These are phyloP conservation scores for Conopomorpha cramerella DNA, from an alignment of 1,140 invertebrate species.

Conservation along the genomic window DNA sequence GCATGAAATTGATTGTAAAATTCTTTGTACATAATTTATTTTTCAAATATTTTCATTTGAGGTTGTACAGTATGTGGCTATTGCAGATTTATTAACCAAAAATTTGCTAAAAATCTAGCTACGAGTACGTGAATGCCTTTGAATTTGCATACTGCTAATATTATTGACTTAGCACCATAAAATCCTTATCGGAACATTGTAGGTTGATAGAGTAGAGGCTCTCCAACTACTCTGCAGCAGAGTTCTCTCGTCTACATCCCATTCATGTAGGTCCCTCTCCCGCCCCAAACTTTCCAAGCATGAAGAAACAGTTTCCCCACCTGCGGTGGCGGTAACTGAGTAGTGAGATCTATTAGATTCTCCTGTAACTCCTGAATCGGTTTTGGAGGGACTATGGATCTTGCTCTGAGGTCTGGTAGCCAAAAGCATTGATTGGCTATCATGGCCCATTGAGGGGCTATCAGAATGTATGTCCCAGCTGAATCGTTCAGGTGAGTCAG, in stretches of 20 bases:
- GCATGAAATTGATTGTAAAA: slow-evolving; percentile 4
- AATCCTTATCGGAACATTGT: slow-evolving; percentile 1
- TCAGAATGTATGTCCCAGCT: slow-evolving; percentile 9
- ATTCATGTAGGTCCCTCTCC: background rate
- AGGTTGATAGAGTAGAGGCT: background rate
- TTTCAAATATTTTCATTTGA: background rate
- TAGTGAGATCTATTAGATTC: slow-evolving; percentile 9
- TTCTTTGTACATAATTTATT: slow-evolving; percentile 5
- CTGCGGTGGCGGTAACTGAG: slow-evolving; percentile 8
- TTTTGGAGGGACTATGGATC: slow-evolving; percentile 7
- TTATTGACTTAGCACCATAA: slow-evolving; percentile 1
- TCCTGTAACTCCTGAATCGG: slow-evolving; percentile 7
- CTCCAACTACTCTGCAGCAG: slow-evolving; percentile 1
- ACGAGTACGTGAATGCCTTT: too few relatives aligned
- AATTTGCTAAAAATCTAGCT: slow-evolving; percentile 8
- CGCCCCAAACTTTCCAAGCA: slow-evolving; percentile 4
- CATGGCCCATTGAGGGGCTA: slow-evolving; percentile 17
- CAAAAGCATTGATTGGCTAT: slow-evolving; percentile 15
- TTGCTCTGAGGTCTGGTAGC: slow-evolving; percentile 10
- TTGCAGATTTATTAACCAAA: slow-evolving; percentile 6
- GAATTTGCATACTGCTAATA: slow-evolving; percentile 4
- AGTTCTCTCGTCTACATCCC: background rate
- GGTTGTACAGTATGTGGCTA: slow-evolving; percentile 1
- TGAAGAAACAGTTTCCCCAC: slow-evolving; percentile 8
- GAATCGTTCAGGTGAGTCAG: slow-evolving; percentile 15